Evolutionary conservation across 2,797 vertebrate genomes (phyloP).

Genomic region (Hozukius guyotensis): DNA sequence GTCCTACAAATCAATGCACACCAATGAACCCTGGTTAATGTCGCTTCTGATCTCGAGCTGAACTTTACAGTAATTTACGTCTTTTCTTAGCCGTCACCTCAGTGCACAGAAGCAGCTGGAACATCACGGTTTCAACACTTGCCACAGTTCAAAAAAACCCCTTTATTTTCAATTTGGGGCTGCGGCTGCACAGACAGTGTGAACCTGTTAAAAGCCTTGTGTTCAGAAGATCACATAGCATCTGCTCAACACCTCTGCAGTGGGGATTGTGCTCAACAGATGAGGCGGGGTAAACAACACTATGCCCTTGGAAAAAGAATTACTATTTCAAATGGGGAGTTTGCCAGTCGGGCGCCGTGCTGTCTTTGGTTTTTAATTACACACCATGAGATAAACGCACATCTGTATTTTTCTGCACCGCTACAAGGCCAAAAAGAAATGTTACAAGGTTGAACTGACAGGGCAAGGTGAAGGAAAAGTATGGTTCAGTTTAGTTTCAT

Average conservation of each 20-base stretch:
- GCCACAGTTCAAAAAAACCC: slow-evolving; percentile 6
- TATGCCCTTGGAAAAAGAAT: slow-evolving; percentile 63
- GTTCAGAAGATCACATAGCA: slow-evolving; percentile 56
- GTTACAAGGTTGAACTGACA: slow-evolving; percentile 51
- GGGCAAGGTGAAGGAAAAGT: slow-evolving; percentile 31
- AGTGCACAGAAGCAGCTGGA: slow-evolving; percentile 34
- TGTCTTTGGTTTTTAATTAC: slow-evolving; percentile 72
- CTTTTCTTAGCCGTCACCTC: slow-evolving; percentile 39
- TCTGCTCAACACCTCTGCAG: slow-evolving; percentile 65
- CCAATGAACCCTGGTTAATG: slow-evolving; percentile 35
- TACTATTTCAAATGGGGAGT: slow-evolving; percentile 48
- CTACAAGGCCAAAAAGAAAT: slow-evolving; percentile 49
- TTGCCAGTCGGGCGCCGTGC: slow-evolving; percentile 42
- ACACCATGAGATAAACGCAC: slow-evolving; percentile 45
- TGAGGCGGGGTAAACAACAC: slow-evolving; percentile 54
- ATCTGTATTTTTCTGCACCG: slow-evolving; percentile 49
- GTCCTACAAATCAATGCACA: slow-evolving; percentile 20
- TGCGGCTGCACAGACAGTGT: slow-evolving; percentile 36
- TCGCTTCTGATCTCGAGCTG: slow-evolving; percentile 38
- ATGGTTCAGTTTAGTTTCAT: slow-evolving; percentile 40
- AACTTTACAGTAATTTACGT: slow-evolving; percentile 31
- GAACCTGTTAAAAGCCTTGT: slow-evolving; percentile 56
- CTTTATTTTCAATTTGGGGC: slow-evolving; percentile 41
- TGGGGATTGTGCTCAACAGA: slow-evolving; percentile 51
- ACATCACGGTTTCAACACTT: slow-evolving; percentile 51